Evolutionary conservation across 2,113 vertebrate genomes (phyloP).

Genomic region (Periophthalmodon schlosseri): DNA sequence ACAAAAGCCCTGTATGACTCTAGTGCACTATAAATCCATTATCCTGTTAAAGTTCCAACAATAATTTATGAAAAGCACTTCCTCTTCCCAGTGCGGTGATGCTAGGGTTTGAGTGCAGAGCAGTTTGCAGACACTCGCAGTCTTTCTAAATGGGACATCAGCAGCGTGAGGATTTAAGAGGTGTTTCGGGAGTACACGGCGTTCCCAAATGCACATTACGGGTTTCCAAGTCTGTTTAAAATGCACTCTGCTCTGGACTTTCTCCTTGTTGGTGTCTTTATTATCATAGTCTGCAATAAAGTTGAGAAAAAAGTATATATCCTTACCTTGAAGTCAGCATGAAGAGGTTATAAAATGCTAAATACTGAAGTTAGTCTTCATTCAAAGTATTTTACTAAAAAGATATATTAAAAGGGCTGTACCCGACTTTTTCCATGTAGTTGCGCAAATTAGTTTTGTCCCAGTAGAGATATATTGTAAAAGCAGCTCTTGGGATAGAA

Average conservation of each 20-base stretch:
- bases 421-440: too few species aligned
- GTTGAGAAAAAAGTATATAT: too few species aligned
- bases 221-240: background rate
- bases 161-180: background rate
- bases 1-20: constrained; percentile 22
- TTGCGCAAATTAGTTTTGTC: too few species aligned
- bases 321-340: too few species aligned
- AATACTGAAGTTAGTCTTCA: too few species aligned
- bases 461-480: too few species aligned
- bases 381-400: too few species aligned
- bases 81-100: constrained; percentile 30
- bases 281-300: too few species aligned
- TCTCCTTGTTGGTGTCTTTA: background rate
- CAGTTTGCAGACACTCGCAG: background rate
- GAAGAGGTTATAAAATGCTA: too few species aligned
- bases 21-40: constrained; percentile 50
- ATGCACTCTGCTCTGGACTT: background rate
- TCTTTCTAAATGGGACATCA: constrained; percentile 3
- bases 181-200: background rate
- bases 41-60: constrained; percentile 38
- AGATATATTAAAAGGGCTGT: too few species aligned
- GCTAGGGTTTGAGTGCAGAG: constrained; percentile 14
- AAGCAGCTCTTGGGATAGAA: too few species aligned
- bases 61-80: constrained; percentile 47
- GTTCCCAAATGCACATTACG: background rate